A percentile compares a stretch with the other conserved stretches of the same genome.
Evolutionary conservation across 2,888 invertebrate genomes (phyloP).

Genomic region (Rambutsinella grinnellia): DNA sequence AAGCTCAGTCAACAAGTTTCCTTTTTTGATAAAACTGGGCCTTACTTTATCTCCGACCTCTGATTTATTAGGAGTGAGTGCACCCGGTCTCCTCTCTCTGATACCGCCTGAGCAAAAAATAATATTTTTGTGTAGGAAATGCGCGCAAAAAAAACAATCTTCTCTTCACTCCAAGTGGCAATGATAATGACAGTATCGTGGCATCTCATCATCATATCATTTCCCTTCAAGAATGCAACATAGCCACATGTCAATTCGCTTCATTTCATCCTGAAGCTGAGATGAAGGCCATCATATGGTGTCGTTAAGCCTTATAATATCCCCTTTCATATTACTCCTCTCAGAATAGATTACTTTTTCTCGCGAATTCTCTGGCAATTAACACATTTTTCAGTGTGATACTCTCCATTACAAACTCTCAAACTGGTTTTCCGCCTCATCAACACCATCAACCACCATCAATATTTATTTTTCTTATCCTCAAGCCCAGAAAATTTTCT

Average conservation of each 20-base stretch:
- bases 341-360: background rate
- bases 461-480: background rate
- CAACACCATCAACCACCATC: background rate
- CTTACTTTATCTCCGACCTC: slow-evolving; percentile 6
- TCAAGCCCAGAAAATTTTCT: background rate
- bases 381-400: slow-evolving; percentile 31
- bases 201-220: slow-evolving; percentile 8
- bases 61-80: background rate
- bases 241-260: slow-evolving; percentile 18
- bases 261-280: slow-evolving; percentile 16
- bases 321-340: background rate
- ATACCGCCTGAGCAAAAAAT: background rate
- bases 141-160: slow-evolving; percentile 17
- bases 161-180: slow-evolving; percentile 8
- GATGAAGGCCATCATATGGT: slow-evolving; percentile 31
- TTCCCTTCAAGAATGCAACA: background rate
- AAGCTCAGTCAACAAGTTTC: slow-evolving; percentile 45
- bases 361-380: slow-evolving; percentile 18
- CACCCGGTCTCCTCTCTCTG: slow-evolving; percentile 26
- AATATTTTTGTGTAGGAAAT: slow-evolving; percentile 22
- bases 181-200: slow-evolving; percentile 2
- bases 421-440: slow-evolving; percentile 39
- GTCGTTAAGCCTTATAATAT: too few relatives aligned
- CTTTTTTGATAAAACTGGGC: slow-evolving; percentile 48
- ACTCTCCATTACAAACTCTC: background rate